Evolutionary conservation across 2,888 invertebrate species (phyloP).

Genomic region (Chloroclysta siterata): DNA sequence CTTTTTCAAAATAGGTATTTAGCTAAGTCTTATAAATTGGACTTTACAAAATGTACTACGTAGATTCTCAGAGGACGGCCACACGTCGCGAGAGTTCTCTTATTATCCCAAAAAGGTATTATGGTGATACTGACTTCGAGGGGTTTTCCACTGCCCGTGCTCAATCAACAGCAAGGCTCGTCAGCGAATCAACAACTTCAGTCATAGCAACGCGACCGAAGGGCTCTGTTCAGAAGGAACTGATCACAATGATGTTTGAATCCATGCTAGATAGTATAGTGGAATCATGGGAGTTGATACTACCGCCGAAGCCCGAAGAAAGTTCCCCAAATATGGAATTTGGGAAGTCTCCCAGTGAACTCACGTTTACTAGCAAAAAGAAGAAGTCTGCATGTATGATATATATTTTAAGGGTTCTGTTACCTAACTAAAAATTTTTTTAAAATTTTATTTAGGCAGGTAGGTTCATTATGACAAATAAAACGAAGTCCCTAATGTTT

Average conservation of each 20-base stretch:
- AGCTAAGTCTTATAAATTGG: background rate
- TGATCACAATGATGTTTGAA: conserved; percentile 69
- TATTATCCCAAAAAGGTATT: conserved; percentile 45
- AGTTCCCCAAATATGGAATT: conserved; percentile 45
- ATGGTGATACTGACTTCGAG: conserved; percentile 44
- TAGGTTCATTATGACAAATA: no score
- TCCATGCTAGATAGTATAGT: conserved; percentile 72
- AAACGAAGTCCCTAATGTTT: no score
- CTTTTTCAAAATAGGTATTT: background rate
- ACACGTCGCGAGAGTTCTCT: conserved; percentile 75
- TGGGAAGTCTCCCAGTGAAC: conserved; percentile 58
- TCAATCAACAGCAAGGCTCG: conserved; percentile 47
- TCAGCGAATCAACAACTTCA: conserved; percentile 53
- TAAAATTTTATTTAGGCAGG: no score
- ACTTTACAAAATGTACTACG: conserved; percentile 57
- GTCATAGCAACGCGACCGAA: conserved; percentile 46
- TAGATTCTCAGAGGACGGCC: conserved; percentile 67
- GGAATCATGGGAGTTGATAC: conserved; percentile 68
- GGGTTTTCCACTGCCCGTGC: conserved; percentile 46
- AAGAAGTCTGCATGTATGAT: conserved; percentile 50
- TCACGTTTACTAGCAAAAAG: conserved; percentile 56
- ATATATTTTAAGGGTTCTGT: no score
- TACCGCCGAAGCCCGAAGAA: conserved; percentile 52
- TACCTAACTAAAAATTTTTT: no score
- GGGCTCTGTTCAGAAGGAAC: conserved; percentile 64